A percentile compares a stretch with the other conserved stretches of the same genome.
These are phyloP conservation scores for Nestor notabilis DNA, from an alignment of 2,113 vertebrate species.

Conservation along the genomic window DNA sequence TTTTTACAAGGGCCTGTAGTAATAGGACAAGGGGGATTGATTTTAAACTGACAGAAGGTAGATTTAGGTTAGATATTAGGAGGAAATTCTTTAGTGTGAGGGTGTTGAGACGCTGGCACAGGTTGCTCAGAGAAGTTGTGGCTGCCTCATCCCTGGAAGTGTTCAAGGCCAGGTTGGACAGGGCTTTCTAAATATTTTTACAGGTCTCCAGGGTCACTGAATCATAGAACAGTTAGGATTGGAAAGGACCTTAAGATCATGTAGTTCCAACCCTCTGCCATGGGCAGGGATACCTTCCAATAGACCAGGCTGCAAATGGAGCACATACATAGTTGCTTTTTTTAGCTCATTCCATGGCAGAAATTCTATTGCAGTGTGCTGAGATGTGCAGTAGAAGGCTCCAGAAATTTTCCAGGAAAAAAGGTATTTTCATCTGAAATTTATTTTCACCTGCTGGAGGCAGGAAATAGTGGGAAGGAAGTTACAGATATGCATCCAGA, in stretches of 20 bases:
- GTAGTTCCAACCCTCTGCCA: neutral
- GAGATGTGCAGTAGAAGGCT: neutral
- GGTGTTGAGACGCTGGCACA: neutral
- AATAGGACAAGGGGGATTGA: neutral
- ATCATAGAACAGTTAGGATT: neutral
- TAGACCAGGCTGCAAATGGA: neutral
- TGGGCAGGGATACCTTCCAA: neutral
- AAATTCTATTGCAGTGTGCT: neutral
- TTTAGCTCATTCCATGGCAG: neutral
- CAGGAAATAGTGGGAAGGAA: neutral
- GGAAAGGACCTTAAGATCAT: neutral
- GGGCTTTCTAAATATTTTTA: neutral
- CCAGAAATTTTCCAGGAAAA: neutral
- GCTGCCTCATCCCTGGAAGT: neutral
- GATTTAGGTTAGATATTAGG: neutral
- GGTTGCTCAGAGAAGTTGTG: neutral
- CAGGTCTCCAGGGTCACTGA: neutral
- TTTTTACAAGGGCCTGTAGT: neutral
- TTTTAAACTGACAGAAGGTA: neutral
- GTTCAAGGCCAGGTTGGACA: neutral
- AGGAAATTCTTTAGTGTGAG: neutral
- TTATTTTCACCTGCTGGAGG: neutral
- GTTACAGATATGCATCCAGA: neutral
- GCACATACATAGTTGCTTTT: neutral
- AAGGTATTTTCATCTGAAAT: neutral